Base-by-base conservation (phyloP, 2,113 vertebrate genomes). In the Maylandia zebra region DNA sequence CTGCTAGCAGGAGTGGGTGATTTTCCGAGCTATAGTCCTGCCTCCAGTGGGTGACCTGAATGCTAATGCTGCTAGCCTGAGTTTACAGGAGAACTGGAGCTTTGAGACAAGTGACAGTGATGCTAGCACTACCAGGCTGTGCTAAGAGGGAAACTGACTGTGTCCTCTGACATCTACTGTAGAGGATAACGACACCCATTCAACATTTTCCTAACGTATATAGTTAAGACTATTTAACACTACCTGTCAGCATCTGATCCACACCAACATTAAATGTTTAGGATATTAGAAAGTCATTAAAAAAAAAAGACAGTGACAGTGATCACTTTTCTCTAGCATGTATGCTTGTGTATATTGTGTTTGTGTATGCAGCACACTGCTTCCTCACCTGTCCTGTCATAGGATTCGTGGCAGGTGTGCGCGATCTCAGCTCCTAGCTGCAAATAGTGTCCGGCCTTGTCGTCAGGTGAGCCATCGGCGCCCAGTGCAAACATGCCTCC, bases 381-480 rank as follows among this genome's bases (percentile, higher is more conserved):
- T 30, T 34, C 8, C 91, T 93, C 89, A 99, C 99, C 97, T 61
- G 99, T 99, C 88, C 98, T 97, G 95, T 99, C 98, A 81, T 99
- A 99, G 0, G 98, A 99, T 89, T 99, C 98, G 7, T 99, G 99
- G 94, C 99, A 99, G 3, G 99, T 99, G 93, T 98, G 98, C 48
- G 99, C 99, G 90, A 99, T 99, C 96, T 99, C 98, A 1, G 99
- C 99, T 27, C 99, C 99, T 17, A 99, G 98, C 86, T 99, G 98
- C 91, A 99, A 95, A 89, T 99, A 99, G 94, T 99, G 99, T 38
- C 98, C 99, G 4, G 98, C 98, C 96, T 98, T 99, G 94, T 99
- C 98, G 69, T 97, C 97, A 24, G 97, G 97, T 53, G 98, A 99
- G 87, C 99, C 98, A 79, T 99, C 98, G 22, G 99, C 99, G 82